Base-by-base conservation (phyloP, 53 echinoderm and acorn worm species). In the Zoroaster sp. region DNA sequence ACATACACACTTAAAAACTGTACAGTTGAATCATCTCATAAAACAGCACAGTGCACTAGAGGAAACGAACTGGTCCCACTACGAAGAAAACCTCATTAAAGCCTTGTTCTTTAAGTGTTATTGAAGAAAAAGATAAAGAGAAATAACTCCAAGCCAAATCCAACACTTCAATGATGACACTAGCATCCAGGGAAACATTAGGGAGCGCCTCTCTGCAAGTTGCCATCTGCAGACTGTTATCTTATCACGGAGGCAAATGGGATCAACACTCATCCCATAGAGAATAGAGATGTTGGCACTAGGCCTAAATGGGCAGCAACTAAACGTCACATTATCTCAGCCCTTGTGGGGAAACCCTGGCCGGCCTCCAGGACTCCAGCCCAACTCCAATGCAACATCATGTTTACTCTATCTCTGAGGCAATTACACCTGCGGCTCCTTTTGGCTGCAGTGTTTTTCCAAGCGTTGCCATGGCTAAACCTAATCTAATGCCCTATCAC, bases 381-480 rank as follows among this genome's bases (percentile, higher is more conserved):
- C 68, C 43, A 30, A 67, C 40, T 42, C n/a, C 45, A 83, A 70
- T 47, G 36, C 47, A 8, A 35, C 83, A 83, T 70, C 47, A 33
- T 83, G 83, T 66, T 83, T 44, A 70, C 83, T 25, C 44, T 21
- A n/a, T 67, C 69, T 70, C 47, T n/a, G 33, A 5, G 47, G 43
- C 49, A 70, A 51, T 35, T 70, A 47, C 83, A 35, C 83, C 83
- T 18, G 17, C 46, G 44, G 71, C 65, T 40, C 39, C 9, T 0
- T 4, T 7, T 8, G 8, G 55, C 41, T 54, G 12, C 59, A 18
- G 59, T 78, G 54, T 78, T 78, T 66, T 42, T 15, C 63, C 23
- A 66, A 42, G 32, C 43, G 14, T 81, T 81, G 40, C 32, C 44
- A 43, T 63, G 43, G 66, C 68, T 81, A 81, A 81, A 66, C 43